Base-by-base conservation (phyloP, 2,797 vertebrate genomes). In the Acrossocheilus wenchowensis region DNA sequence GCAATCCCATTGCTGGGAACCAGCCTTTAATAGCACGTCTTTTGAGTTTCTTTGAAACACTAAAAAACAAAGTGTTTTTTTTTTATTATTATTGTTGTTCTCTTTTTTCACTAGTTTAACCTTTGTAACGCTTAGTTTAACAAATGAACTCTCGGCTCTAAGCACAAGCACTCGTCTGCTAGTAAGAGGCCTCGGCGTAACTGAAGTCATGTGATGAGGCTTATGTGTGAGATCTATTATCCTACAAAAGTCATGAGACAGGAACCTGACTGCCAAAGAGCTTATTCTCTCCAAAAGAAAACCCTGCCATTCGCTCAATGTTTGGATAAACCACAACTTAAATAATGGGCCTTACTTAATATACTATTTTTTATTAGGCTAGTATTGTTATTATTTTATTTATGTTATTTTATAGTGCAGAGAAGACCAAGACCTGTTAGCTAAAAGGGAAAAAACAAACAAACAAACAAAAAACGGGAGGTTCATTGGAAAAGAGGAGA, bases 211-310 rank as follows among this genome's bases (percentile, higher is more conserved):
- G 86, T 89, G 86, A 86, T 36, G 54, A 60, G 39, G 74, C 68
- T 9, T 34, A 30, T 54, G 48, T 60, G 41, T 73, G 66, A 81
- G 52, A 23, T 34, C 41, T 36, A 30, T 68, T 60, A 73, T 78
- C 84, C 26, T 72, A 54, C 85, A 85, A 73, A 84, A 87, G 83
- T 90, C 90, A 90, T 88, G 88, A 62, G 88, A 87, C 84, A 34
- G 36, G 15, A 73, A 74, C 57, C n/a, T 64, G 36, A 74, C 23
- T 62, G 21, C 17, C 54, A 86, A 69, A 68, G 68, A 82, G 41
- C 50, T 39, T n/a, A 36, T 50, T 39, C 48, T 30, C 64, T 62
- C n/a, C 5, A 34, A 45, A 14, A 78, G 39, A 34, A 17, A 39
- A 66, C 26, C 15, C 34, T 11, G 21, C n/a, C 8, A 41, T 9